Evolutionary conservation across 2,888 invertebrate genomes (phyloP).

Genomic region (Tetragonisca angustula): DNA sequence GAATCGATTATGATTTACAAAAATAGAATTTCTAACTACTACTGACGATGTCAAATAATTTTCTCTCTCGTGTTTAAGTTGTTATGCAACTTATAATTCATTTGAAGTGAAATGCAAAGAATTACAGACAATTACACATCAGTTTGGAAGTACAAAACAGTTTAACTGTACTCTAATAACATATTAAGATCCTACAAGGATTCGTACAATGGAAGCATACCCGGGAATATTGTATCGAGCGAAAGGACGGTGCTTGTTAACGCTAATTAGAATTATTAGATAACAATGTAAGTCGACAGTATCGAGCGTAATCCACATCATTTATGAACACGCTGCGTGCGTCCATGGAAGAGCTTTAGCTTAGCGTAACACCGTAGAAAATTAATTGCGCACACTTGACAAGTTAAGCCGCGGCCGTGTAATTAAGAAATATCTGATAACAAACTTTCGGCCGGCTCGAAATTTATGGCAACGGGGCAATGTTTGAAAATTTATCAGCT

Average conservation of each 20-base stretch:
- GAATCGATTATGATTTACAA: not conserved
- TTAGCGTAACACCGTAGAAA: conserved; percentile 63
- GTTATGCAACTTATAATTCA: too few relatives aligned
- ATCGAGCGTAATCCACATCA: conserved; percentile 64
- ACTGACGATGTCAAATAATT: not conserved
- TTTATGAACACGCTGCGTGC: conserved; percentile 67
- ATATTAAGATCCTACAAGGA: not conserved
- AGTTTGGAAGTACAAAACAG: not conserved
- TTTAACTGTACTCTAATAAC: not conserved
- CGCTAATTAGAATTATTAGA: conserved; percentile 70
- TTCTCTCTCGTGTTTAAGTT: not conserved
- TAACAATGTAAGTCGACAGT: conserved; percentile 66
- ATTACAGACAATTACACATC: too few relatives aligned
- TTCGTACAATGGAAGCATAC: not conserved
- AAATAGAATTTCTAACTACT: not conserved
- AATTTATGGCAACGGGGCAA: conserved; percentile 30
- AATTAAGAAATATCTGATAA: conserved; percentile 61
- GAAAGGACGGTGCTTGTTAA: conserved; percentile 52
- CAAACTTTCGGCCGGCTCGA: conserved; percentile 32
- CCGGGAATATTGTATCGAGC: conserved; percentile 1
- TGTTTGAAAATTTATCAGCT: conserved; percentile 41
- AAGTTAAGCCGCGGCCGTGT: conserved; percentile 49
- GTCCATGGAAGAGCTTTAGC: conserved; percentile 63
- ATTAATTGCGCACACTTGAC: conserved; percentile 63
- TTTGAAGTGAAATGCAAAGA: too few relatives aligned